phyloP scores from a whole-genome alignment of 2,113 vertebrate genomes.

The Tragelaphus imberbis region DNA sequence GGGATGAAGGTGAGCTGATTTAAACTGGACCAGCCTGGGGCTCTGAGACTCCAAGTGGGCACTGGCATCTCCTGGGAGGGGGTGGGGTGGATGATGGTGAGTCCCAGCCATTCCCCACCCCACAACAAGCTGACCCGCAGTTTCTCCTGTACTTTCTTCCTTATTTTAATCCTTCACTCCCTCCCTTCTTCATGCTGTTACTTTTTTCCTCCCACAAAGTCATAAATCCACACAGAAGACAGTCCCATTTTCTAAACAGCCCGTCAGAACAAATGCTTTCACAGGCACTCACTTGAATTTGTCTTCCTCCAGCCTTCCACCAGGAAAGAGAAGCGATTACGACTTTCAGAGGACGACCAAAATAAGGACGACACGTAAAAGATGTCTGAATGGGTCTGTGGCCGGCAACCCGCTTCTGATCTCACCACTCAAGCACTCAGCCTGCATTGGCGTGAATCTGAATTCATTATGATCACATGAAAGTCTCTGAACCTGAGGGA shows the following conservation, averaged over 20 bases:
- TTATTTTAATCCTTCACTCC: not conserved
- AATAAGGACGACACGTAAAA: not conserved
- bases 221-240: not conserved
- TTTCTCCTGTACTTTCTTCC: not conserved
- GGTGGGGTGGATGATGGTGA: fast-evolving
- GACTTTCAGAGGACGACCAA: not conserved
- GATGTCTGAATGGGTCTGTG: fast-evolving
- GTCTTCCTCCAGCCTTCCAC: not conserved
- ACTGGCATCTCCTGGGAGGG: not conserved
- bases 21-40: not conserved
- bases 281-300: not conserved
- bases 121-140: fast-evolving
- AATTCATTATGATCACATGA: not conserved
- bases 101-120: not conserved
- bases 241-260: not conserved
- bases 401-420: not conserved
- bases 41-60: not conserved
- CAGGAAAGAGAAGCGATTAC: not conserved
- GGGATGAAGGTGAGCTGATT: not conserved
- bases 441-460: not conserved
- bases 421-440: fast-evolving
- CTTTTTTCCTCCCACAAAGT: not conserved
- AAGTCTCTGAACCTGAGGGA: fast-evolving
- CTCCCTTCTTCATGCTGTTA: not conserved
- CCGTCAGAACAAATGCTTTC: not conserved